Evolutionary conservation across 2,888 invertebrate species (phyloP), one percentile per base, ranked within the genome.

Genomic region (Synergus gifuensis): DNA sequence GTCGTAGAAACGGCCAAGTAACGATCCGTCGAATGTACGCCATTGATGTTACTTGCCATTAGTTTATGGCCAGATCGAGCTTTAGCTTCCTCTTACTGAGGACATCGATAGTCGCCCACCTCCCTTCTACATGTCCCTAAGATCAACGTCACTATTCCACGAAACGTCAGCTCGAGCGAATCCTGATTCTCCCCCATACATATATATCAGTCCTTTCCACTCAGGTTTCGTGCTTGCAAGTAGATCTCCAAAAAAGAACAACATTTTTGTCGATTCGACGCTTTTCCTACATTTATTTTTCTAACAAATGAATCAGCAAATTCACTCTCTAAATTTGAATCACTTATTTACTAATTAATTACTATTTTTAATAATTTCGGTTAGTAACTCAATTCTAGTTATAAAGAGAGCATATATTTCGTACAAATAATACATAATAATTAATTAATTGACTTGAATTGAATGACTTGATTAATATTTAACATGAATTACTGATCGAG

Each of bases 1-100:
- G 80, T 73, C 58, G 78, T 73, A 79, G 67, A 77, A 79, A 82
- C 80, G 78, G 58, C 80, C 79, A 80, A 82, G 80, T 79, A 79
- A 79, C 80, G 79, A 82, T 82, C 79, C 69, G 78, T 77, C 78
- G 79, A 76, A 49, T 73, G 58, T 77, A 79, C 81, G 76, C 79
- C 67, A 76, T 78, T 49, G 63, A 63, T 66, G 76, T 54, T 78
- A 76, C 79, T 62, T 42, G 78, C 77, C 83, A 81, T 81, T 81
- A 78, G 79, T 80, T 79, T 80, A 83, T 79, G 76, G 73, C 78
- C n/a, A 54, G 69, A 60, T 79, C 80, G 76, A 76, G 49, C 77
- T 67, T 66, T 63, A 78, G 76, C 79, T 79, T 46, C 44, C 76
- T 69, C 77, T 76, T 73, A 77, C 73, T 28, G 36, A 73, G 73